phyloP scores from a whole-genome alignment of 53 echinoderm and acorn worm species.

The Mesocentrotus franciscanus region DNA sequence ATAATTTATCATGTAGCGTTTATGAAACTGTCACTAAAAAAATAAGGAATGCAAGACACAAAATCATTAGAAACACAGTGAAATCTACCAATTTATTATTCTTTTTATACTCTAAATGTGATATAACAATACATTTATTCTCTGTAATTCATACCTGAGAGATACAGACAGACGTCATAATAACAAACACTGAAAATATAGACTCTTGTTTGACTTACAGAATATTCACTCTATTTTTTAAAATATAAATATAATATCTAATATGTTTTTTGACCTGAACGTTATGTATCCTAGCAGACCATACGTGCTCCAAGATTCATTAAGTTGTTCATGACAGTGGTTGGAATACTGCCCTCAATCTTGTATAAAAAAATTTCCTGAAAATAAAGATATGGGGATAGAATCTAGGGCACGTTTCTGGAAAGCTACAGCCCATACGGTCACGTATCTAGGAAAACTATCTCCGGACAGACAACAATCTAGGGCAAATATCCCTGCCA shows the following conservation, averaged over 20 bases:
- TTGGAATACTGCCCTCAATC: neutral
- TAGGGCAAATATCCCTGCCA: too few relatives aligned
- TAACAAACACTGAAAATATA: slow-evolving; percentile 58
- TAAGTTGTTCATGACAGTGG: neutral
- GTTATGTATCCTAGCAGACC: neutral
- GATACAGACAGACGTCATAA: neutral
- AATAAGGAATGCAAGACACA: slow-evolving; percentile 11
- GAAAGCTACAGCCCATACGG: too few relatives aligned
- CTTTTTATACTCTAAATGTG: slow-evolving; percentile 19
- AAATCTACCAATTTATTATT: slow-evolving; percentile 57
- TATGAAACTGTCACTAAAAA: neutral
- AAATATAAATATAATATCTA: slow-evolving; percentile 48
- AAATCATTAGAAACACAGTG: slow-evolving; percentile 43
- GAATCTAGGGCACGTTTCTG: too few relatives aligned
- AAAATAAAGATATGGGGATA: neutral
- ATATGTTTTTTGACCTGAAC: slow-evolving; percentile 32
- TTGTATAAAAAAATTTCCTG: neutral
- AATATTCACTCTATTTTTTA: neutral
- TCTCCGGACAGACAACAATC: too few relatives aligned
- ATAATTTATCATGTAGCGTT: neutral
- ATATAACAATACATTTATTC: slow-evolving; percentile 60
- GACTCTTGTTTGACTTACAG: slow-evolving; percentile 3
- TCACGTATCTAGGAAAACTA: too few relatives aligned
- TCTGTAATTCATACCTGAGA: slow-evolving; percentile 53
- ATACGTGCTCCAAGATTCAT: neutral